phyloP scores from a whole-genome alignment of 2,113 vertebrate species.

The Heloderma charlesbogerti region DNA sequence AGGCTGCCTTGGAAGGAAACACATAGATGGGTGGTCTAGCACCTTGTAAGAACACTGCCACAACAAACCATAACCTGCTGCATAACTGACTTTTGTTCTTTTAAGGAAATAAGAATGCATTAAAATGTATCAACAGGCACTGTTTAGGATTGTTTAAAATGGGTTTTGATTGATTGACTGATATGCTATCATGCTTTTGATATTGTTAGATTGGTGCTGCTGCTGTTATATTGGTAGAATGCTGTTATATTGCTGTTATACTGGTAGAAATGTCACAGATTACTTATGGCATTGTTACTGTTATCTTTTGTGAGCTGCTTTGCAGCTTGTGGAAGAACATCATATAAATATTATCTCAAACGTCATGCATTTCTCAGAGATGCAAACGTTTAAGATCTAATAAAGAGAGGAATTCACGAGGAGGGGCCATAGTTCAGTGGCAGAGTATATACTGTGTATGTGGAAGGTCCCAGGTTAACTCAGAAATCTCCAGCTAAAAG shows the following conservation, averaged over 20 bases:
- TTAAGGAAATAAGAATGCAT: no score
- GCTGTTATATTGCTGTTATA: no score
- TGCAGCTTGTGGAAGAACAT: not conserved
- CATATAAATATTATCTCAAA: not conserved
- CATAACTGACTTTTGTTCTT: no score
- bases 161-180: no score
- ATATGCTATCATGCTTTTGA: no score
- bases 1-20: not conserved
- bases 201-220: no score
- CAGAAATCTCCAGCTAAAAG: not conserved
- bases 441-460: not conserved
- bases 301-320: not conserved
- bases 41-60: not conserved
- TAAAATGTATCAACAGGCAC: no score
- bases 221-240: no score
- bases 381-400: not conserved
- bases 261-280: no score
- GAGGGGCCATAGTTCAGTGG: not conserved
- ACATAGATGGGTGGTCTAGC: not conserved
- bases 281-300: not conserved
- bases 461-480: not conserved
- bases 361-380: not conserved
- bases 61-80: no score
- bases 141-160: no score
- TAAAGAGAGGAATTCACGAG: not conserved